Evolutionary conservation across 37 sponge, comb jelly and placozoan species (phyloP).

Genomic region (Beroe ovata): DNA sequence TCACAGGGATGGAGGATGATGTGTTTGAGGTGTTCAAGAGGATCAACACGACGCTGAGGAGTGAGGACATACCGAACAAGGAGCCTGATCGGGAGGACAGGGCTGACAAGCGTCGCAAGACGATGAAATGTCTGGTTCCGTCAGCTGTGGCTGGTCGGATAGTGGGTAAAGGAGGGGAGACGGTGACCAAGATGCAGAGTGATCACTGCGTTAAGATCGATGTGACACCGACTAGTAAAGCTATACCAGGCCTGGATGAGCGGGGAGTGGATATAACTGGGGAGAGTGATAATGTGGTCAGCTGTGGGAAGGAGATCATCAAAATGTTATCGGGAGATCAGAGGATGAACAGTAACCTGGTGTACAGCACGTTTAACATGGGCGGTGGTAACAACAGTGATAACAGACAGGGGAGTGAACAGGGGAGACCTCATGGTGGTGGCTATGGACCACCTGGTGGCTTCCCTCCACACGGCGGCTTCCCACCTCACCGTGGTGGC

Average conservation of each 20-base stretch:
- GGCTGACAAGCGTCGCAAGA: constrained; percentile 19
- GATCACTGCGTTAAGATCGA: constrained; percentile 41
- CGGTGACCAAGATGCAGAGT: constrained; percentile 1
- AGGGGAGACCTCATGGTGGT: background rate
- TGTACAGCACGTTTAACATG: background rate
- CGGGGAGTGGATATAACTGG: constrained; percentile 36
- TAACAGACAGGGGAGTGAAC: background rate
- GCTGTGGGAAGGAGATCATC: background rate
- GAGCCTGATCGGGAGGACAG: constrained; percentile 1
- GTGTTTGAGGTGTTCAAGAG: constrained; percentile 43
- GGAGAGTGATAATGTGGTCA: constrained; percentile 1
- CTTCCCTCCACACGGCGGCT: background rate
- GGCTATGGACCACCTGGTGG: constrained; percentile 4
- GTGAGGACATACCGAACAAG: constrained; percentile 24
- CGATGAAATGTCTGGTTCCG: constrained; percentile 42
- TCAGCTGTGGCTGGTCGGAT: background rate
- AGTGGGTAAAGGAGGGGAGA: constrained; percentile 1
- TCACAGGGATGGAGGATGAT: constrained; percentile 24
- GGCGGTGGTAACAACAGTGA: background rate
- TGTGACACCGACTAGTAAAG: constrained; percentile 20
- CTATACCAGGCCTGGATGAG: constrained; percentile 34
- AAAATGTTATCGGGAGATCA: background rate
- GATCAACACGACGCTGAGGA: constrained; percentile 32
- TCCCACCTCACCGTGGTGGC: background rate
- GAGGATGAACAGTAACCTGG: constrained; percentile 14